Evolutionary conservation across 2,888 invertebrate species (phyloP), one percentile per base, ranked within the genome.

Genomic region (Eristalis arbustorum): DNA sequence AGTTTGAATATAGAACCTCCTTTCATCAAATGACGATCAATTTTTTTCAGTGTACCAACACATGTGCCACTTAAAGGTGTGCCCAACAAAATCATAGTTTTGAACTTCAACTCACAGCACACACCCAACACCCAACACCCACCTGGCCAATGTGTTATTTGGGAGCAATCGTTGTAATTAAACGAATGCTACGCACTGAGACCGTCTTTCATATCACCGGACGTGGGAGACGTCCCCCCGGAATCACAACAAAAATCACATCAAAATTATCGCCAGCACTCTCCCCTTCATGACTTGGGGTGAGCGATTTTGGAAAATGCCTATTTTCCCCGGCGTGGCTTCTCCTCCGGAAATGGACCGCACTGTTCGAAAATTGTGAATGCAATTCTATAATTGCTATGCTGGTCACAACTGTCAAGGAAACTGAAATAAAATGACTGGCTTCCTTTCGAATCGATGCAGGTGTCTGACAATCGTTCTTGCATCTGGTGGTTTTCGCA

Each of bases 111-210:
- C 34, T 34, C 14, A 40, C n/a, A 40, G 25, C 25, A 25, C 25
- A 25, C 25, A 25, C 2, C 1, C 25, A n/a, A 56, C 22, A 25
- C 13, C 28, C 56, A 69, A 6, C 13, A 4, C 14, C 42, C 42
- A 42, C 18, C 6, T 18, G 5, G 18, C 49, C n/a, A 40, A 22
- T 28, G 34, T 42, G 28, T 6, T 11, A 14, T 31, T 4, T 6
- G 57, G 34, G 57, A 64, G 25, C 63, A 69, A 59, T 61, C 64
- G 59, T 66, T 75, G 59, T 66, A 81, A 75, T 69, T 66, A 69
- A 63, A 34, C 25, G 11, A 71, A 59, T 59, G 14, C 10, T 25
- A 59, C 42, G 42, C 42, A 69, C 63, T 40, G 37, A 69, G 10
- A 31, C 31, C 31, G 10, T 11, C 37, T 37, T 37, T 37, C 13